phyloP scores from a whole-genome alignment of 2,797 vertebrate species.

The Nyctibius grandis region DNA sequence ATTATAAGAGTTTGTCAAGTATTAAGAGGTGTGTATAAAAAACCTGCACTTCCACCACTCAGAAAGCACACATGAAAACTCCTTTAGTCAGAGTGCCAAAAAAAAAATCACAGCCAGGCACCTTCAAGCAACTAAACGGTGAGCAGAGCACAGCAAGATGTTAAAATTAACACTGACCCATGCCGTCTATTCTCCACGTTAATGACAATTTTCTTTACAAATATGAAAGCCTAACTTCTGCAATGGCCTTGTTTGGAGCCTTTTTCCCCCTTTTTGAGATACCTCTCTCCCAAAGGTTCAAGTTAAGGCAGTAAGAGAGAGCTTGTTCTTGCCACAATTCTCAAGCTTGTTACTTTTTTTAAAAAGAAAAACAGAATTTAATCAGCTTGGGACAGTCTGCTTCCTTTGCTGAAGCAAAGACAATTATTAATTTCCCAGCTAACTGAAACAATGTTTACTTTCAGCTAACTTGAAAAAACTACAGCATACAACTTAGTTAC shows the following conservation, averaged over 20 bases:
- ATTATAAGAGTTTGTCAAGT: neutral
- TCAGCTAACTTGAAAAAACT: neutral
- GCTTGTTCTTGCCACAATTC: neutral
- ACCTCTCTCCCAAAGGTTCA: neutral
- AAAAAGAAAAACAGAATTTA: neutral
- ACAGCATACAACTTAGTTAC: neutral
- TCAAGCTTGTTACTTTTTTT: neutral
- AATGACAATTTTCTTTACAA: neutral
- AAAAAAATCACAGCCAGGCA: neutral
- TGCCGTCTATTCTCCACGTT: neutral
- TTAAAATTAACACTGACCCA: neutral
- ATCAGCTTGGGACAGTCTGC: neutral
- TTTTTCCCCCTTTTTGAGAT: rapidly evolving
- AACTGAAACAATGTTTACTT: neutral
- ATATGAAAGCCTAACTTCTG: neutral
- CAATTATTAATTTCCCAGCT: neutral
- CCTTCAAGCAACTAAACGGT: neutral
- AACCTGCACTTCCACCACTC: neutral
- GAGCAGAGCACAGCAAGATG: neutral
- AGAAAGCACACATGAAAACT: neutral
- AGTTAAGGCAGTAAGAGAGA: neutral
- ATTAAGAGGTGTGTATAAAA: neutral
- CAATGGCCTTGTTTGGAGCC: neutral
- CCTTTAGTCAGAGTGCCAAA: neutral
- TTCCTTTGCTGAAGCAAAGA: neutral